phyloP scores from a whole-genome alignment of 2,797 vertebrate species.

The Otolemur crassicaudatus region DNA sequence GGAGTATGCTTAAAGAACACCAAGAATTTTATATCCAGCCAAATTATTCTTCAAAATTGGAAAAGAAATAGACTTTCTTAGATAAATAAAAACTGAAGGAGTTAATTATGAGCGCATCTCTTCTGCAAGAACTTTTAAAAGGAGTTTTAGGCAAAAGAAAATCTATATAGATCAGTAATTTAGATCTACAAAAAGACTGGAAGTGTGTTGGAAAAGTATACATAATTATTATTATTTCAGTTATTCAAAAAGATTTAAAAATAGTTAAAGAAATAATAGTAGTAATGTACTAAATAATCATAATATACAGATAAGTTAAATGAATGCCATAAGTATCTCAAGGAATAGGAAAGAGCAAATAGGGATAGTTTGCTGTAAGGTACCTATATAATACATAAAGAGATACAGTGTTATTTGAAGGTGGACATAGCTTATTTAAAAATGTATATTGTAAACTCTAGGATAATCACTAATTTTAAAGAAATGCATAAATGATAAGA shows the following conservation, averaged over 20 bases:
- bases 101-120: not conserved
- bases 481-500: not conserved
- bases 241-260: not conserved
- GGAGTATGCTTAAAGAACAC: not conserved
- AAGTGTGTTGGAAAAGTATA: not conserved
- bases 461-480: not conserved
- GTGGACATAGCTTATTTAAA: not conserved
- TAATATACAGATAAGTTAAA: not conserved
- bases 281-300: not conserved
- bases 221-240: not conserved
- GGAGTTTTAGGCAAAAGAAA: not conserved
- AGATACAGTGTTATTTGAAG: not conserved
- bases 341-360: not conserved
- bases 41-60: not conserved
- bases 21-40: not conserved
- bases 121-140: not conserved
- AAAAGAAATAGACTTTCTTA: not conserved
- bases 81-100: not conserved
- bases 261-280: not conserved
- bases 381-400: not conserved
- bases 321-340: not conserved
- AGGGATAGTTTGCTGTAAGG: not conserved
- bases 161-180: not conserved
- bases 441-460: not conserved
- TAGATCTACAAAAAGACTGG: not conserved